phyloP scores from a whole-genome alignment of 1,140 invertebrate species.

The Drosophila guanche region DNA sequence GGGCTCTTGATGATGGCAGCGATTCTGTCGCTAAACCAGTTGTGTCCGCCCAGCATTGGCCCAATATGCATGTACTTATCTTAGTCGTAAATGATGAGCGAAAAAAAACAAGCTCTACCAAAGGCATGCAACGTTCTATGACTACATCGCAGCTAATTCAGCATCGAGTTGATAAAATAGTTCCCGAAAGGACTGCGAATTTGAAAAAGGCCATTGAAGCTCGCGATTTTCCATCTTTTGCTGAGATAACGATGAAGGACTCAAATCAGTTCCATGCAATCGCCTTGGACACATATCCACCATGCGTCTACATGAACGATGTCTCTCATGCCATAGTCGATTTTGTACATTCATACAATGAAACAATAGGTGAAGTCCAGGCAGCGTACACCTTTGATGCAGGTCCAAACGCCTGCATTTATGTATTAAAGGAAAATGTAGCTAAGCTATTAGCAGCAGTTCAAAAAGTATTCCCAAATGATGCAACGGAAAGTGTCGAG shows the following conservation, averaged over 20 bases:
- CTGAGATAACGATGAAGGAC: slow-evolving; percentile 97
- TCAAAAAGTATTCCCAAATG: slow-evolving; percentile 89
- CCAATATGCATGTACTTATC: slow-evolving; percentile 94
- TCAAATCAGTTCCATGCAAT: slow-evolving; percentile 99
- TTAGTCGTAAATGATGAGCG: slow-evolving; percentile 94
- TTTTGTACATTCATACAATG: slow-evolving; percentile 93
- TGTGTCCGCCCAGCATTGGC: slow-evolving; percentile 91
- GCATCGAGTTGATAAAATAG: slow-evolving; percentile 88
- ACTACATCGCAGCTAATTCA: slow-evolving; percentile 93
- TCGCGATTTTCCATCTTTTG: slow-evolving; percentile 94
- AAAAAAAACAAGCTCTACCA: slow-evolving; percentile 95
- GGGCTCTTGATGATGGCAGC: slow-evolving; percentile 87
- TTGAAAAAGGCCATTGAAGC: slow-evolving; percentile 88
- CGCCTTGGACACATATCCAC: slow-evolving; percentile 97
- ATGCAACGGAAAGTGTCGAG: slow-evolving; percentile 81
- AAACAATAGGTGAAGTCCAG: slow-evolving; percentile 85
- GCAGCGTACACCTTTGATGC: slow-evolving; percentile 99
- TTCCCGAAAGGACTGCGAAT: slow-evolving; percentile 88
- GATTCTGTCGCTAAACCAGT: slow-evolving; percentile 94
- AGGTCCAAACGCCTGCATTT: slow-evolving; percentile 97
- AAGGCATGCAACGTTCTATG: slow-evolving; percentile 94
- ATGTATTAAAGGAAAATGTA: slow-evolving; percentile 91
- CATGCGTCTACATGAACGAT: slow-evolving; percentile 96
- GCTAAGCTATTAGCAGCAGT: slow-evolving; percentile 87
- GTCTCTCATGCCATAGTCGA: slow-evolving; percentile 91